phyloP scores from a whole-genome alignment of 1,140 invertebrate species.

The Coelopa frigida region DNA sequence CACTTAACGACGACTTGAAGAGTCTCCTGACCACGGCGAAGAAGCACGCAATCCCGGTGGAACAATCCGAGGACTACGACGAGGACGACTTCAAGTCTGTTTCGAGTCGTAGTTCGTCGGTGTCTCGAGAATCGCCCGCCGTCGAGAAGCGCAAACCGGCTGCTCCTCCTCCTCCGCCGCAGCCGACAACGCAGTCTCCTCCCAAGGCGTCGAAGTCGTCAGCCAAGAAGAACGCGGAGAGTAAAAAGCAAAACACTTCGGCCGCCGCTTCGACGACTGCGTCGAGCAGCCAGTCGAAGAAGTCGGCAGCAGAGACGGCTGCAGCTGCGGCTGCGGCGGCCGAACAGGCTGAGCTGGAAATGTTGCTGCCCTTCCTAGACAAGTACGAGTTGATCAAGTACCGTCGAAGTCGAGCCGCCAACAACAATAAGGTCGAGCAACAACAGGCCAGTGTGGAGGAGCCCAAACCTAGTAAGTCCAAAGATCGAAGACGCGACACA shows the following conservation, averaged over 20 bases:
- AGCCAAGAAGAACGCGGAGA: conserved; percentile 17
- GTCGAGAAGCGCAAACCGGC: conserved; percentile 10
- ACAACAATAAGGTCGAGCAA: conserved; percentile 4
- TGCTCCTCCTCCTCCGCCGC: neutral
- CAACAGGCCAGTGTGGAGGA: neutral
- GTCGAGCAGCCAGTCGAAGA: conserved; percentile 19
- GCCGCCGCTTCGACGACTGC: conserved; percentile 1
- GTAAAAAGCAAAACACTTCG: conserved; percentile 24
- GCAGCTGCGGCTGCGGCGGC: conserved; percentile 28
- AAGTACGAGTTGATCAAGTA: conserved; percentile 61
- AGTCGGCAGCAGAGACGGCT: conserved; percentile 22
- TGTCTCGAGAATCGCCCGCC: conserved; percentile 10
- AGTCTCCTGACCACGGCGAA: conserved; percentile 38
- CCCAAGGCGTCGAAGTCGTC: conserved; percentile 10
- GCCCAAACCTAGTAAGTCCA: conserved; percentile 6
- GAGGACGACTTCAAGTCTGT: conserved; percentile 33
- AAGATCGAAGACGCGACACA: conserved; percentile 29
- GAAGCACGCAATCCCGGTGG: conserved; percentile 19
- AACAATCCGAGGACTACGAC: conserved; percentile 19
- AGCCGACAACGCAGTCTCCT: neutral
- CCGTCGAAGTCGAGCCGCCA: conserved; percentile 48
- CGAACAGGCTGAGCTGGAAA: conserved; percentile 32
- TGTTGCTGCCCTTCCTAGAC: conserved; percentile 43
- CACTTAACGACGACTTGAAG: conserved; percentile 42
- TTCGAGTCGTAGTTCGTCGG: conserved; percentile 21